A percentile compares a stretch with the other conserved stretches of the same genome.
phyloP scores from a whole-genome alignment of 2,797 vertebrate genomes.

The Chromobotia macracanthus region DNA sequence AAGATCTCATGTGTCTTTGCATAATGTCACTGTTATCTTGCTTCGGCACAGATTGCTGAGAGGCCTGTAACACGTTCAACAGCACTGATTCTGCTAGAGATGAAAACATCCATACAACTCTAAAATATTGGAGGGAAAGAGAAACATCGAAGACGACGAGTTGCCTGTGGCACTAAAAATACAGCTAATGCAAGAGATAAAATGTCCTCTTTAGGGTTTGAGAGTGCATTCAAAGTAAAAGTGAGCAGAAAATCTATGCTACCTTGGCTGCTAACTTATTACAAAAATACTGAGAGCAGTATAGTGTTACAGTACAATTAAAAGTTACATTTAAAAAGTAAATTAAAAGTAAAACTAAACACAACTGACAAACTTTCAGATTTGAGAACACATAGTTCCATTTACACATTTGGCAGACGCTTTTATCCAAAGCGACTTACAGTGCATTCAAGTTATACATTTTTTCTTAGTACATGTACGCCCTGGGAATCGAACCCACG shows the following conservation, averaged over 20 bases:
- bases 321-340: too few species aligned
- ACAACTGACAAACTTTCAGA: not conserved
- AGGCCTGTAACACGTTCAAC: too few species aligned
- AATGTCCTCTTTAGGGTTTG: not conserved
- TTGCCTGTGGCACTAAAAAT: not conserved
- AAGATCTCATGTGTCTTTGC: not conserved
- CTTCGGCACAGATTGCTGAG: too few species aligned
- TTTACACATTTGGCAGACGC: too few species aligned
- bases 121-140: not conserved
- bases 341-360: not conserved
- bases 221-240: not conserved
- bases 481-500: too few species aligned
- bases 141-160: too few species aligned
- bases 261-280: not conserved
- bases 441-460: too few species aligned
- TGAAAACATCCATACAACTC: not conserved
- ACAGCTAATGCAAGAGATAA: not conserved
- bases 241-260: not conserved
- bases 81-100: too few species aligned
- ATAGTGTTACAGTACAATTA: too few species aligned
- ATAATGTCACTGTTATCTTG: not conserved
- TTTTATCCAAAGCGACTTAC: too few species aligned
- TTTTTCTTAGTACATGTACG: too few species aligned
- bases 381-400: too few species aligned
- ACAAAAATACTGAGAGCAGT: not conserved